Base-by-base conservation (phyloP, 1,140 invertebrate species). In the Nymphalis io region DNA sequence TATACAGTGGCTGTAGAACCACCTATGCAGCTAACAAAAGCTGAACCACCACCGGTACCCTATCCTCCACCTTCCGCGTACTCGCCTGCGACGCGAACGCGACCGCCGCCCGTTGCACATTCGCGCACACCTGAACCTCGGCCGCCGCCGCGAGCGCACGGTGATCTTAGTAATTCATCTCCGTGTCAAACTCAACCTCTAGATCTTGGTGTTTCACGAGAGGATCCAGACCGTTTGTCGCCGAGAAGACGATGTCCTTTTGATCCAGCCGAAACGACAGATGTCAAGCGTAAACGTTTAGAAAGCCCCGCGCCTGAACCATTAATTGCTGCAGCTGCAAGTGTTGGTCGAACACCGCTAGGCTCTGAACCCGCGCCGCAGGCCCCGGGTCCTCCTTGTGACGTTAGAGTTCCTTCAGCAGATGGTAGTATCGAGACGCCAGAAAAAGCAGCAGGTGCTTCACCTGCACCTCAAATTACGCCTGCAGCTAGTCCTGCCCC, bases 291-390 rank as follows among this genome's bases (percentile, higher is more conserved):
- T 33, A 80, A 83, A 55, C 76, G 88, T 55, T 44, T 88, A 16
- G 88, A 89, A 38, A 93, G 84, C 42, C 79, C 89, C 3, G 84
- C 87, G 8, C 83, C 87, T 12, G 87, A 90, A 65, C 87, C 81
- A 63, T 84, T 96, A n/a, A 95, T 96, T 51, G 95, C 95, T 1
- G 95, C 95, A 1, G 95, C 95, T 2, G 95, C 95, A 2, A 95
- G 95, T 12, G 95, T 96, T 51, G 95, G 86, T n/a, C 79, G 83
- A 51, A 83, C 83, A 44, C 86, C 88, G n/a, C 74, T 81, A 60
- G 88, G 88, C 18, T 90, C 88, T 6, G 88, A 90, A 72, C 88
- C 92, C 40, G 90, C 91, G 0, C 90, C 89, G 1, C 93, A 93
- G 10, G 93, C 93, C 11, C 93, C 94, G 0, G 91, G 93, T 51